Evolutionary conservation across 2,797 vertebrate genomes (phyloP).

Genomic region (Chiroxiphia lanceolata): DNA sequence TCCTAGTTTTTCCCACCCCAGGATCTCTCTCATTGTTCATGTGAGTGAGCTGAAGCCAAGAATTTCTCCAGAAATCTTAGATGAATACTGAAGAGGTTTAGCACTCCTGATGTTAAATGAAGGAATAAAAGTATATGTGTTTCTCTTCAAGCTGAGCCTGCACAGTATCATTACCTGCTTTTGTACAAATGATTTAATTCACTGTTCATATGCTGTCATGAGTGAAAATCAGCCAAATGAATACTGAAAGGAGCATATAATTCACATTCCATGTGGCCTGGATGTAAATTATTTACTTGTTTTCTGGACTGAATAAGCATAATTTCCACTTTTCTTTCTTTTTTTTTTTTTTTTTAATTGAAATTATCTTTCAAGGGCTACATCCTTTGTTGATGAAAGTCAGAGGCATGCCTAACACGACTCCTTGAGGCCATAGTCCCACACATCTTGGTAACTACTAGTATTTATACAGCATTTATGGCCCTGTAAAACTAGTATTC

Average conservation of each 20-base stretch:
- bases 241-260: conserved; percentile 23
- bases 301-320: neutral
- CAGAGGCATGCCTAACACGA: neutral
- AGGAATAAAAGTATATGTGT: neutral
- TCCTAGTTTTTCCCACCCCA: neutral
- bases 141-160: neutral
- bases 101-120: neutral
- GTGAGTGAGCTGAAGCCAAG: neutral
- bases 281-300: conserved; percentile 15
- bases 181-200: neutral
- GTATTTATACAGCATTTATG: neutral
- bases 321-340: neutral
- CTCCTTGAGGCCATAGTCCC: neutral
- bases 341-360: neutral
- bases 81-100: neutral
- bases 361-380: neutral
- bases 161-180: neutral
- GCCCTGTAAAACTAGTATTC: neutral
- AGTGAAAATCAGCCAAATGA: conserved; percentile 1
- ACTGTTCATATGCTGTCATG: neutral
- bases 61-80: neutral
- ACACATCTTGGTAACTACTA: neutral
- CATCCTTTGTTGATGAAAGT: neutral
- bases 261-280: neutral
- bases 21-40: neutral